A percentile compares a stretch with the other conserved stretches of the same genome.
phyloP scores from a whole-genome alignment of 1,140 invertebrate genomes.

The Phymastichus coffea region DNA sequence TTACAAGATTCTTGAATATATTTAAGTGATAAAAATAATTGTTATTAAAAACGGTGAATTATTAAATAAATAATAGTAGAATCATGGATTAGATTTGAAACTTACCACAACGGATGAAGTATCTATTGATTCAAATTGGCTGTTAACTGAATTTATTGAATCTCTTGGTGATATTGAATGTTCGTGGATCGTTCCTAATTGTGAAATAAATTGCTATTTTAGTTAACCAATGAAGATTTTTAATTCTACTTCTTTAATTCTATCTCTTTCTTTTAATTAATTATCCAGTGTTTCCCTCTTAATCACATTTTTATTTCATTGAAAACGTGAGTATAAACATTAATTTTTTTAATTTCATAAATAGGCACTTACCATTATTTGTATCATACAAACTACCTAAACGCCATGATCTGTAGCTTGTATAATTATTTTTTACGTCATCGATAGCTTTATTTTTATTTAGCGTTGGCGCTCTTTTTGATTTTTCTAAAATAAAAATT shows the following conservation, averaged over 20 bases:
- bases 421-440: slow-evolving; percentile 46
- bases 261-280: no score
- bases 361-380: slow-evolving; percentile 36
- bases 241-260: no score
- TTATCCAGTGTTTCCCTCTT: no score
- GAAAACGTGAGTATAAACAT: not conserved
- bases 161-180: slow-evolving; percentile 35
- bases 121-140: slow-evolving; percentile 38
- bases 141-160: slow-evolving; percentile 38
- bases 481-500: no score
- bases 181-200: slow-evolving; percentile 42
- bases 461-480: slow-evolving; percentile 30
- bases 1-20: slow-evolving; percentile 44
- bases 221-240: no score
- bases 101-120: slow-evolving; percentile 47
- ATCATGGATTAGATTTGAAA: not conserved
- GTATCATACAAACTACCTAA: slow-evolving; percentile 51
- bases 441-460: slow-evolving; percentile 39
- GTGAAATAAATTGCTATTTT: no score
- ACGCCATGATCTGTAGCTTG: slow-evolving; percentile 54
- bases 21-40: slow-evolving; percentile 16
- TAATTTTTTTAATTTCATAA: not conserved
- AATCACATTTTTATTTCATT: no score
- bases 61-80: not conserved
- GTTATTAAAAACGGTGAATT: not conserved